phyloP scores from a whole-genome alignment of 2,888 invertebrate genomes.

The Ceramica pisi region DNA sequence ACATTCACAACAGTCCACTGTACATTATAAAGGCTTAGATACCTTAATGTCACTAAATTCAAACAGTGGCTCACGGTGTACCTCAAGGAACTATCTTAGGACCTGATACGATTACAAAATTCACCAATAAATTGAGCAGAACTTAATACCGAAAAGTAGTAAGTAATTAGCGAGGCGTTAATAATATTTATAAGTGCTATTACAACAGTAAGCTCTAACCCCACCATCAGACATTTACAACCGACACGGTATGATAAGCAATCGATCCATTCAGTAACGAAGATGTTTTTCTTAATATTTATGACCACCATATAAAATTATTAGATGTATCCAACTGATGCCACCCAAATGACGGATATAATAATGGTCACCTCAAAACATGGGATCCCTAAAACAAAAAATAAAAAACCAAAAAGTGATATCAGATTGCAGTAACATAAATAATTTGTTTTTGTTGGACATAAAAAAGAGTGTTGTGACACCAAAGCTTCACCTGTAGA shows the following conservation, averaged over 20 bases:
- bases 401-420: conserved; percentile 63
- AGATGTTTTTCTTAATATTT: conserved; percentile 53
- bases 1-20: not conserved
- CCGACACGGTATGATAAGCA: conserved; percentile 43
- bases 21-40: not conserved
- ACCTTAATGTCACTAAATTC: not conserved
- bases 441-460: conserved; percentile 75
- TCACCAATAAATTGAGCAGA: not conserved
- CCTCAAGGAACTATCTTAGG: conserved; percentile 2
- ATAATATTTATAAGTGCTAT: conserved; percentile 31
- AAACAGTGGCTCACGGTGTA: not conserved
- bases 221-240: conserved; percentile 31
- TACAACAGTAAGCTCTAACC: conserved; percentile 21
- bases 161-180: conserved; percentile 12
- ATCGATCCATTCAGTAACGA: conserved; percentile 39
- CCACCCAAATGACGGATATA: conserved; percentile 53
- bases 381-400: conserved; percentile 47
- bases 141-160: not conserved
- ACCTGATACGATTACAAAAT: not conserved
- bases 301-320: conserved; percentile 42
- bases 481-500: conserved; percentile 76
- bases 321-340: conserved; percentile 42
- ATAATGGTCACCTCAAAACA: conserved; percentile 49
- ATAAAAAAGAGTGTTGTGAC: conserved; percentile 80
- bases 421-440: conserved; percentile 77